Evolutionary conservation across 2,888 invertebrate species (phyloP), one percentile per base, ranked within the genome.

Genomic region (Temnothorax rugatulus): DNA sequence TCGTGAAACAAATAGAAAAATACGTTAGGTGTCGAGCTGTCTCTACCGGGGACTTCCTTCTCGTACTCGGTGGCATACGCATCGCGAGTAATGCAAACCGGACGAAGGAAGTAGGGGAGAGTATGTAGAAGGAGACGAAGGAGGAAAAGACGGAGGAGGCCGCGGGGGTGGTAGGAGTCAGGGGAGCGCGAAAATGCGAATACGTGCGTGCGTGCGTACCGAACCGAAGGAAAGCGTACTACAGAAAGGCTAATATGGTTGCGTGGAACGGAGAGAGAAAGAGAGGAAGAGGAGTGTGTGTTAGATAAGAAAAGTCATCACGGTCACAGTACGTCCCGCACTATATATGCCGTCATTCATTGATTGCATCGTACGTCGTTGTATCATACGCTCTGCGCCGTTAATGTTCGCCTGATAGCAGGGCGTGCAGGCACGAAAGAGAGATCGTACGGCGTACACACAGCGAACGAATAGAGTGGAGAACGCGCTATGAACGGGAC

Each of bases 301-400:
- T 84, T 68, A 87, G 91, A 90, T 91, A 91, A 91, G 91, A 91
- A 92, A 92, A 93, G 92, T 92, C 92, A 92, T 92, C 90, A 91
- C 91, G 91, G 93, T 93, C 93, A 92, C 88, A 91, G 92, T 90
- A 92, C 92, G 89, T 91, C 88, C 87, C 87, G 84, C 84, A 81
- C 86, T 73, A 84, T 29, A 29, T 29, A 29, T 88, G 87, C 87
- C 90, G 92, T 92, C 92, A 92, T 93, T 93, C 94, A 94, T 94
- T 93, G 93, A 93, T 93, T 93, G 91, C 91, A 91, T 90, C 90
- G 92, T 89, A 84, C 90, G 91, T 86, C 85, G 87, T 86, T 87
- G 84, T 84, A 82, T 86, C 87, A 88, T 90, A 90, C 91, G 89
- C 89, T 89, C 85, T 82, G 75, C 88, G 89, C 84, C 87, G 84